Percentiles rank a stretch among this genome's conserved stretches.
Evolutionary conservation across 1,140 invertebrate species (phyloP).

Genomic region (Thaumatotibia leucotreta): DNA sequence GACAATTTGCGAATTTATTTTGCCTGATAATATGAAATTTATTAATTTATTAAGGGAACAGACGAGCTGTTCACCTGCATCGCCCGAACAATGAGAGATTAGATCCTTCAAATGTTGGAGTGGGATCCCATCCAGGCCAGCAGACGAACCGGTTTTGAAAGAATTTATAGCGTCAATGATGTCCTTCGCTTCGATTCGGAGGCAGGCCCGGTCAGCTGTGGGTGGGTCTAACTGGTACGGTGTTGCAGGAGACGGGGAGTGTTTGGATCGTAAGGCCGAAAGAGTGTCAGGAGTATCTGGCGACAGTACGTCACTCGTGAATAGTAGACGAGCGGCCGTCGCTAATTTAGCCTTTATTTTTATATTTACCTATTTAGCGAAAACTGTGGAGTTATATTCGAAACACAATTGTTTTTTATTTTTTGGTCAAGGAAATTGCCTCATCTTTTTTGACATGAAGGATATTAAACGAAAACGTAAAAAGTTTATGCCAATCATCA

Average conservation of each 20-base stretch:
- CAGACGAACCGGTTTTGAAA: background rate
- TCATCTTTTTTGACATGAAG: background rate
- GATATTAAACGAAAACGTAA: background rate
- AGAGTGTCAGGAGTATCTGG: background rate
- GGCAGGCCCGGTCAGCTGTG: background rate
- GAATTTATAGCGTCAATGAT: background rate
- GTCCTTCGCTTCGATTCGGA: background rate
- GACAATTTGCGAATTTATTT: too few relatives aligned
- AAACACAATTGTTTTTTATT: background rate
- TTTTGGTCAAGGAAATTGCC: background rate
- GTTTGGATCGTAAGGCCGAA: background rate
- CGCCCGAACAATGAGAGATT: too few relatives aligned
- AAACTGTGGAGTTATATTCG: background rate
- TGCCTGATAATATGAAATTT: too few relatives aligned
- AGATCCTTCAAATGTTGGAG: background rate
- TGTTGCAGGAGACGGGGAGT: background rate
- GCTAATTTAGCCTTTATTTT: background rate
- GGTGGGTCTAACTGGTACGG: background rate
- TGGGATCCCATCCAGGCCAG: background rate
- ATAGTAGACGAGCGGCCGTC: background rate
- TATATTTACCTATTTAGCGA: background rate
- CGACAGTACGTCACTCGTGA: background rate
- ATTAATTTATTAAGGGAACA: too few relatives aligned
- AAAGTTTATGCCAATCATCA: background rate
- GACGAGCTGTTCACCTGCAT: too few relatives aligned